These are phyloP conservation scores for Pogonocichla stellata DNA, from an alignment of 2,113 vertebrate species.

Conservation along the genomic window DNA sequence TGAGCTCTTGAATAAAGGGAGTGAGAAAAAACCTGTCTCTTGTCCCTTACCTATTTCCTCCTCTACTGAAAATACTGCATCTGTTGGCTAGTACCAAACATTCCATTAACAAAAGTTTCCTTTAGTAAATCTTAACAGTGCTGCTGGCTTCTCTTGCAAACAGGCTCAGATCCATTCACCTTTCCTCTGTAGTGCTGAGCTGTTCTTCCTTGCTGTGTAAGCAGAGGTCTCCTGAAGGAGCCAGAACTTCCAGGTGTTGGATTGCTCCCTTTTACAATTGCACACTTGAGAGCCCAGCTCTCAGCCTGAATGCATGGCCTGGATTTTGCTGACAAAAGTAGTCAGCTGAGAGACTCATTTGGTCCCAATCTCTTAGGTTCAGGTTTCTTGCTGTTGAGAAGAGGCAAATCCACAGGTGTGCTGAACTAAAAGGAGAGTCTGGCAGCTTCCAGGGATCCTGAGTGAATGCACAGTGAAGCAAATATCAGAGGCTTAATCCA, in stretches of 20 bases:
- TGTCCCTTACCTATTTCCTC: background rate
- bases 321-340: background rate
- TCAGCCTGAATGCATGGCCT: background rate
- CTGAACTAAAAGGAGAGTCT: background rate
- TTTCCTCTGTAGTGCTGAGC: background rate
- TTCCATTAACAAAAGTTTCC: background rate
- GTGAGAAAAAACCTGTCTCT: background rate
- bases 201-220: background rate
- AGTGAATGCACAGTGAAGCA: background rate
- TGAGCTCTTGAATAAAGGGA: background rate
- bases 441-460: background rate
- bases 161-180: background rate
- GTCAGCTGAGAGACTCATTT: background rate
- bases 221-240: background rate
- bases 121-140: background rate
- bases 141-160: background rate
- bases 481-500: background rate
- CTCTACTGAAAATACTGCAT: background rate
- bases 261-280: background rate
- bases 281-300: background rate
- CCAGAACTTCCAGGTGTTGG: background rate
- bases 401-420: background rate
- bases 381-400: background rate
- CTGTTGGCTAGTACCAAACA: background rate
- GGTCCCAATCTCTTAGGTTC: background rate